phyloP scores from a whole-genome alignment of 2,113 vertebrate species.

The Telmatochromis sp. region DNA sequence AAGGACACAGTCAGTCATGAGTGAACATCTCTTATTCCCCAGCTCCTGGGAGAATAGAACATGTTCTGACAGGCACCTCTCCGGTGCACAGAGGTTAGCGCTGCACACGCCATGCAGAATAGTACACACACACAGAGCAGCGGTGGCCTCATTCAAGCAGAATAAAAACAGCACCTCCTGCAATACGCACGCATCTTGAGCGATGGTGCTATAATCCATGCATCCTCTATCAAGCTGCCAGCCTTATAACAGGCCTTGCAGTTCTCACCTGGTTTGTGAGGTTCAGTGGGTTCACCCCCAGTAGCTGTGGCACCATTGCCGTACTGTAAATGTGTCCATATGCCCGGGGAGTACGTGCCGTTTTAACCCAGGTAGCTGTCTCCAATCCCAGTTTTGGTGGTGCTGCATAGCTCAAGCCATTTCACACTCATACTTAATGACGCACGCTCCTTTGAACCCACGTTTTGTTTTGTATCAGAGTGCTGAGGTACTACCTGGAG shows the following conservation, averaged over 20 bases:
- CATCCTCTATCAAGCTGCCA: not conserved
- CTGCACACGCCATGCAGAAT: not conserved
- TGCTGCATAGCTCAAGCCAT: not conserved
- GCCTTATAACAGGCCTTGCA: not conserved
- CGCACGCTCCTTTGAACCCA: conserved; percentile 8
- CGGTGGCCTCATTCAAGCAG: not conserved
- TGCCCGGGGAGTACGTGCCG: not conserved
- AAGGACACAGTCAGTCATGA: not conserved
- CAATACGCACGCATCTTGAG: not conserved
- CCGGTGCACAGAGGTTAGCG: not conserved
- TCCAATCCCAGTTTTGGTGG: not conserved
- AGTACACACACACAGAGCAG: not conserved
- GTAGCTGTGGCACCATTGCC: not conserved
- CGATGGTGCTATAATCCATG: not conserved
- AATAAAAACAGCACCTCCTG: not conserved
- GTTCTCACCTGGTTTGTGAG: not conserved
- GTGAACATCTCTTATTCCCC: not conserved
- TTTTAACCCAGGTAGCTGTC: not conserved
- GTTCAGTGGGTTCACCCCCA: conserved; percentile 26
- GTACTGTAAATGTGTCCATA: not conserved
- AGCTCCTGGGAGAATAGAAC: conserved; percentile 6
- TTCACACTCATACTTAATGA: conserved; percentile 3
- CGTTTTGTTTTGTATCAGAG: not conserved
- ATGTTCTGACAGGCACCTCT: conserved; percentile 20
- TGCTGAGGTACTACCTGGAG: conserved; percentile 39